Base-by-base conservation (phyloP, 2,888 invertebrate genomes). In the Eilema griseolum region DNA sequence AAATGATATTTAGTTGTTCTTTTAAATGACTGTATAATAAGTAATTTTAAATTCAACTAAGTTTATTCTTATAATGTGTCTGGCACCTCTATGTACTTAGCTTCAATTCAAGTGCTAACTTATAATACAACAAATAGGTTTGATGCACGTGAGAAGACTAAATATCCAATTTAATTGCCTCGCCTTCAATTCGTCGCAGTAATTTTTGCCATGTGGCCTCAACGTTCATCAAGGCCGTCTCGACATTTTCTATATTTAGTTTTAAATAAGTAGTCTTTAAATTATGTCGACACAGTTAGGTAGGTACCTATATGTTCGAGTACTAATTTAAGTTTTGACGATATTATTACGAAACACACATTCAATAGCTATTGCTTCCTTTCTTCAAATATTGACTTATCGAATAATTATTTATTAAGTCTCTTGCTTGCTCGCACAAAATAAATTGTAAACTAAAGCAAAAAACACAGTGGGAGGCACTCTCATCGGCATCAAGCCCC, bases 151-250 rank as follows among this genome's bases (percentile, higher is more conserved):
- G 63, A 73, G 57, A 75, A 75, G 61, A 72, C 52, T 69, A 46
- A 74, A 59, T 37, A 59, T 69, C 63, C 68, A 46, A 74, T 70
- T 70, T 28, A 75, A 73, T 69, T 73, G 62, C 46, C 31, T 64
- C 72, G 69, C 63, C 37, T 70, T 74, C 68, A 73, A 70, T 80
- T 62, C 66, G 73, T 33, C 69, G 69, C 61, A 61, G 73, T 77
- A 72, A 76, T 77, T 77, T 76, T 77, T 79, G 76, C 68, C 71
- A 71, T 73, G 67, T 74, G 77, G 64, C 76, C 74, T 72, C 76
- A 75, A 61, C 61, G 69, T 69, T 52, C 26, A 41, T 66, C 82
- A 82, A 82, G 82, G 82, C 72, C 70, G 80, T 78, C 77, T 82
- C 73, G 74, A 70, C 59, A 57, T 74, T 69, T 71, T 71, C 71